These are phyloP conservation scores for Orientallactaga bullata DNA, from an alignment of 2,113 vertebrate species.

Conservation along the genomic window DNA sequence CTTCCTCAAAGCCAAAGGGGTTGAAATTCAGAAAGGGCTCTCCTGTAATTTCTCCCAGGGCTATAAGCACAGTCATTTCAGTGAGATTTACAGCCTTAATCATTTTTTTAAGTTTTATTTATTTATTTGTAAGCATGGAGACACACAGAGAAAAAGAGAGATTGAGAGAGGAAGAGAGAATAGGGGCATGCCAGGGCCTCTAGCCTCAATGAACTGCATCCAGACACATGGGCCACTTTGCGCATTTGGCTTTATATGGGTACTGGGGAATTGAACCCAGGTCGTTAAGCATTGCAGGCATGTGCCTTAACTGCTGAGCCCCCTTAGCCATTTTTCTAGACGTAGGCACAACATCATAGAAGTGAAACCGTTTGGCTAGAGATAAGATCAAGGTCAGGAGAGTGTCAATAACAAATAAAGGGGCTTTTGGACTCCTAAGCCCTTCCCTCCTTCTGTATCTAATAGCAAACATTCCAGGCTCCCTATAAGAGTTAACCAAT, in stretches of 20 bases:
- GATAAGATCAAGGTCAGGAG: constrained; percentile 47
- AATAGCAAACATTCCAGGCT: neutral
- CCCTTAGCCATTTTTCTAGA: constrained; percentile 64
- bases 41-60: constrained; percentile 62
- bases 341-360: constrained; percentile 46
- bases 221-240: too few relatives aligned
- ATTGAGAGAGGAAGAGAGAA: too few relatives aligned
- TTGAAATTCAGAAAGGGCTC: constrained; percentile 77
- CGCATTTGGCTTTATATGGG: too few relatives aligned
- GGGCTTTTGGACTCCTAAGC: neutral
- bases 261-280: too few relatives aligned
- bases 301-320: too few relatives aligned
- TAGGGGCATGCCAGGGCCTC: too few relatives aligned
- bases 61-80: constrained; percentile 66
- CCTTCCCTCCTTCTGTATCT: neutral
- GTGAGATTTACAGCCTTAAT: constrained; percentile 69
- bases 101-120: constrained; percentile 33
- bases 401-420: constrained; percentile 56
- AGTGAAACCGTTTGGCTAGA: constrained; percentile 67
- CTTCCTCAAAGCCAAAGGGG: constrained; percentile 73
- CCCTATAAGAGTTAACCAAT: constrained; percentile 8
- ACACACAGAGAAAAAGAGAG: too few relatives aligned
- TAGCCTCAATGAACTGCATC: too few relatives aligned
- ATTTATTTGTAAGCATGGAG: too few relatives aligned
- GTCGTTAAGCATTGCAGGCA: too few relatives aligned